Percentiles rank a stretch among this genome's conserved stretches.
These are phyloP conservation scores for Lerema accius DNA, from an alignment of 1,140 invertebrate species.

Conservation along the genomic window DNA sequence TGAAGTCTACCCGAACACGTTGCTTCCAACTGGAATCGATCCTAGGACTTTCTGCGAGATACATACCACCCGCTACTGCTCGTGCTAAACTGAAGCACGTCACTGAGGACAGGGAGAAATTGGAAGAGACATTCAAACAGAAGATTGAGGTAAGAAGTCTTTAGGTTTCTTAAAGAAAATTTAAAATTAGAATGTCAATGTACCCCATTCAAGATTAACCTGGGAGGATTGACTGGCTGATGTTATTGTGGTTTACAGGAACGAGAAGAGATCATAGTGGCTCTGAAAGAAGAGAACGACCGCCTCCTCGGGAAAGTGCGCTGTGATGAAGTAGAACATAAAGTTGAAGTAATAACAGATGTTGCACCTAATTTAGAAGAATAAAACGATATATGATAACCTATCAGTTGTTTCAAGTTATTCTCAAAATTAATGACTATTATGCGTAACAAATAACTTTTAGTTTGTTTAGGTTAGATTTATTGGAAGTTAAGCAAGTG, in stretches of 20 bases:
- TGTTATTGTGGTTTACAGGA: too few species aligned
- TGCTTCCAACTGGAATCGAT: constrained; percentile 88
- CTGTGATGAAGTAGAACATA: constrained; percentile 47
- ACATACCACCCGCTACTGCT: constrained; percentile 83
- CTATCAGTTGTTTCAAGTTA: too few species aligned
- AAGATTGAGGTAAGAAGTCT: constrained; percentile 69
- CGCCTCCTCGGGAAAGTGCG: constrained; percentile 64
- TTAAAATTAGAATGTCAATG: not conserved
- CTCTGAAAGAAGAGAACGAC: constrained; percentile 73
- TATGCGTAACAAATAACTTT: too few species aligned
- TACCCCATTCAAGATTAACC: too few species aligned
- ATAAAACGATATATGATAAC: too few species aligned
- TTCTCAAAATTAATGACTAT: too few species aligned
- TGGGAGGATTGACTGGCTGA: too few species aligned
- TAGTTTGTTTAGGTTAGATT: too few species aligned
- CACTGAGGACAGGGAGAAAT: constrained; percentile 84
- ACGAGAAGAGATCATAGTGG: constrained; percentile 63
- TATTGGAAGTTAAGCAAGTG: too few species aligned
- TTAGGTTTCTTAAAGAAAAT: not conserved
- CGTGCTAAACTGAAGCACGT: constrained; percentile 84
- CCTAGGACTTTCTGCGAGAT: constrained; percentile 84
- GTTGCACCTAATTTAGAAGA: not conserved
- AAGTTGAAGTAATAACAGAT: not conserved
- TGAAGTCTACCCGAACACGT: constrained; percentile 85
- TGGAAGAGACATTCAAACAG: constrained; percentile 85